Conservation (phyloP, 2,113 vertebrate species). For the Myanophis thanlyinensis region DNA sequence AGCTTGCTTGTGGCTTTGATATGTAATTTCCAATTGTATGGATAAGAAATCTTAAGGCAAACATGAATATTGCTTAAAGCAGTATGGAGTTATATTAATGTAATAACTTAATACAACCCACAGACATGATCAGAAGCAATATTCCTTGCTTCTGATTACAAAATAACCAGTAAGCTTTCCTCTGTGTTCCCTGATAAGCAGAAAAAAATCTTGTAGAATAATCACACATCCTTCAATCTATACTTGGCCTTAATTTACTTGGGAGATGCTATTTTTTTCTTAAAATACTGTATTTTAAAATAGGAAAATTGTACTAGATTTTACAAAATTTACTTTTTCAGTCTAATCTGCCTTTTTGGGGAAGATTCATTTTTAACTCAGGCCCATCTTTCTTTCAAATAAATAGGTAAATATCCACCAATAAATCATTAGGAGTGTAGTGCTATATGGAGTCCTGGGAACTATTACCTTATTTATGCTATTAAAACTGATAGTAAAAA, state of each 20-base stretch:
- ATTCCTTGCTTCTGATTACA: neutral
- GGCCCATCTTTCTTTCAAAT: neutral
- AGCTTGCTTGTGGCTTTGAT: neutral
- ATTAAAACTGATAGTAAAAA: constrained; percentile 15
- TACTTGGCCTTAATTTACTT: neutral
- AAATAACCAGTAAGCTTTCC: neutral
- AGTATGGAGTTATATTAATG: neutral
- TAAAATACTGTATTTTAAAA: neutral
- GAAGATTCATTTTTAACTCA: neutral
- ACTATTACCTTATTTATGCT: neutral
- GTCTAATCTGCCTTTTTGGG: neutral
- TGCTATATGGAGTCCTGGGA: neutral
- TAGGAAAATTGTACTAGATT: neutral
- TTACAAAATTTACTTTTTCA: neutral
- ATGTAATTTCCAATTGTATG: neutral
- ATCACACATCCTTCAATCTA: neutral
- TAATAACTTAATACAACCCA: constrained; percentile 3
- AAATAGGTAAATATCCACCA: neutral
- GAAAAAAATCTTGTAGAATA: neutral
- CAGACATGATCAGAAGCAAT: neutral
- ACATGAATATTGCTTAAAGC: neutral
- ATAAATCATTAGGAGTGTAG: constrained; percentile 5
- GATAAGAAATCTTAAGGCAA: neutral
- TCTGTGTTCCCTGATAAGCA: constrained; percentile 2
- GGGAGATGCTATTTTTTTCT: neutral